Percentiles rank a stretch among this genome's conserved stretches.
These are phyloP conservation scores for Chrysaora quinquecirrha DNA, from an alignment of 30 jellyfish, hydroid and myxozoan species.

Conservation along the genomic window DNA sequence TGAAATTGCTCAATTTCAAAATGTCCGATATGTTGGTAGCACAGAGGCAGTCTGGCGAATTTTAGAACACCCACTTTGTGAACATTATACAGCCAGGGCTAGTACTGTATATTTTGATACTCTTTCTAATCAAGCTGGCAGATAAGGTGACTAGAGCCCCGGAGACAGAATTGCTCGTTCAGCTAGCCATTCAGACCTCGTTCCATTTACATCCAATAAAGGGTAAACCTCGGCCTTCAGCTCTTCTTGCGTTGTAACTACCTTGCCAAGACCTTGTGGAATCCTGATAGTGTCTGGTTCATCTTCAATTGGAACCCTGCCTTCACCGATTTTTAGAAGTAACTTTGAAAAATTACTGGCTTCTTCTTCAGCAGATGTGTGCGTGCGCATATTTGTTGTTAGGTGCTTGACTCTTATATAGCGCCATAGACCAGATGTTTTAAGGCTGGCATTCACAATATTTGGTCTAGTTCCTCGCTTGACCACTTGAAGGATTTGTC, in stretches of 20 bases:
- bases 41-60: slow-evolving; percentile 77
- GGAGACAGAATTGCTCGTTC: slow-evolving; percentile 49
- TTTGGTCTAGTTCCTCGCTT: slow-evolving; percentile 68
- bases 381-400: slow-evolving; percentile 34
- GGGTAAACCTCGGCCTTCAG: neutral
- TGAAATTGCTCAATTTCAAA: slow-evolving; percentile 7
- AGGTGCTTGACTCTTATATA: neutral
- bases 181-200: slow-evolving; percentile 7
- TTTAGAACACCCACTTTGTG: slow-evolving; percentile 33
- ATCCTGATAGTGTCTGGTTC: neutral
- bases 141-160: too few relatives aligned
- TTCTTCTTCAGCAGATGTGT: neutral
- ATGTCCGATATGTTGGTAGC: slow-evolving; percentile 57
- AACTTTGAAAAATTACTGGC: slow-evolving; percentile 1
- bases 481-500: slow-evolving; percentile 75
- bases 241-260: slow-evolving; percentile 10
- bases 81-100: slow-evolving; percentile 37
- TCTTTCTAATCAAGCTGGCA: too few relatives aligned
- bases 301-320: neutral
- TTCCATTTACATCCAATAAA: neutral
- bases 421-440: slow-evolving; percentile 41
- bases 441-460: slow-evolving; percentile 42
- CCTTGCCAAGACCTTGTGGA: neutral
- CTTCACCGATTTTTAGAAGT: slow-evolving; percentile 12
- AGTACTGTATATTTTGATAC: slow-evolving; percentile 20